Evolutionary conservation across 1,140 invertebrate genomes (phyloP).

Genomic region (Goniozus legneri): DNA sequence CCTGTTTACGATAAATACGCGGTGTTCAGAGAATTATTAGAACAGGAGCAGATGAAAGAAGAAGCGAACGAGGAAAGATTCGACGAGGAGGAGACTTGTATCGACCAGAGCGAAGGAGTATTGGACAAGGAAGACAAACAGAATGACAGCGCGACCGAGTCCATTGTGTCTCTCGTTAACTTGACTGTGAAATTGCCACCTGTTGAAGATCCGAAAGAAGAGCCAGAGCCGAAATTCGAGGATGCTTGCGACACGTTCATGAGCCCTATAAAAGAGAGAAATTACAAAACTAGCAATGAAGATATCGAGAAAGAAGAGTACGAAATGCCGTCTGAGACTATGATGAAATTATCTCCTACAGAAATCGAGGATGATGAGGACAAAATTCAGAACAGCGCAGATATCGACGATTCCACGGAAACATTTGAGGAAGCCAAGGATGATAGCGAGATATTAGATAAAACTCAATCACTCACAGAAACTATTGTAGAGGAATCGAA

Average conservation of each 20-base stretch:
- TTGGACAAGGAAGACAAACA: constrained; percentile 8
- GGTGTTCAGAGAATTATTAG: constrained; percentile 77
- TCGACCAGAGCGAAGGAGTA: constrained; percentile 23
- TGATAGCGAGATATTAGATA: constrained; percentile 12
- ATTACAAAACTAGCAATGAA: not conserved
- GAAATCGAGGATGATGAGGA: constrained; percentile 11
- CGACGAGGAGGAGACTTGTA: constrained; percentile 35
- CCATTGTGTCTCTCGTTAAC: constrained; percentile 31
- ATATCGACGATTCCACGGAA: not conserved
- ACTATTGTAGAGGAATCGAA: constrained; percentile 25
- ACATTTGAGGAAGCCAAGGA: constrained; percentile 15
- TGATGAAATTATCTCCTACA: not conserved
- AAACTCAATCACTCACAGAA: constrained; percentile 7
- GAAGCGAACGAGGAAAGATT: constrained; percentile 38
- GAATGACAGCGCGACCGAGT: constrained; percentile 12
- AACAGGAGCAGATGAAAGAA: constrained; percentile 61
- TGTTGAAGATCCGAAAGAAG: constrained; percentile 18
- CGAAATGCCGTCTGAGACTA: not conserved
- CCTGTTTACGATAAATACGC: constrained; percentile 73
- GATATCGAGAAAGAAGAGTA: not conserved
- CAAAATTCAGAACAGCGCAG: not conserved
- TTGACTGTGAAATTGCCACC: constrained; percentile 39
- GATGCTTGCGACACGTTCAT: not conserved
- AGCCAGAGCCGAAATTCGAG: not conserved
- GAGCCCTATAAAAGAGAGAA: not conserved